Base-by-base conservation (phyloP, 2,888 invertebrate genomes). In the Microctonus aethiopoides region DNA sequence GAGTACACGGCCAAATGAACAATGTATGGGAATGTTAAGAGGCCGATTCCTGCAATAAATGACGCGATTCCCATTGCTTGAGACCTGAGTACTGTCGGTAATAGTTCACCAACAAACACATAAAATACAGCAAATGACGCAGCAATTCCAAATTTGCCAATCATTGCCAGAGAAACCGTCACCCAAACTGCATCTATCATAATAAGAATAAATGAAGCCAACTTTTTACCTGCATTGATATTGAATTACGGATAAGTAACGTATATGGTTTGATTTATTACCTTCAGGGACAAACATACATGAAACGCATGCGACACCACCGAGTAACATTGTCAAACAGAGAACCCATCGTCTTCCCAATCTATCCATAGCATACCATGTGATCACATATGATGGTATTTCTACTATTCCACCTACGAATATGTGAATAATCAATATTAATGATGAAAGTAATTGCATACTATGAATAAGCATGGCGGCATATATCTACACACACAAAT, bases 91-190 rank as follows among this genome's bases (percentile, higher is more conserved):
- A 91, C 91, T 0, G 92, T 92, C 0, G 92, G 92, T 73, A 92
- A 87, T 3, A 92, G 83, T 79, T 92, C 92, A 0, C 92, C 92
- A 1, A 92, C 91, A 78, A 91, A 89, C 1, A 92, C 91, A 84
- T 92, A 92, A 84, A 92, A 91, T 0, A 92, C 91, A 0, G 91
- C 90, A 78, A 92, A 92, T 0, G 92, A 90, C 0, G 91, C 90
- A 2, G 92, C 91, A n/a, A 91, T 90, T 39, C 91, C 91, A 59
- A 92, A 88, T 73, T 92, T 89, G 0, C 92, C 92, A 65, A 91
- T 83, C 90, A 92, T 91, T 7, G 92, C 92, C 65, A 92, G 82
- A 0, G 87, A 87, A 0, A 92, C 91, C 11, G 90, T 90, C 56
- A 91, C 87, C 91, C 91, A 91, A 0, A 91, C 90, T 80, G 88